These are phyloP conservation scores for Melozone crissalis DNA, from an alignment of 2,113 vertebrate genomes.

Conservation along the genomic window DNA sequence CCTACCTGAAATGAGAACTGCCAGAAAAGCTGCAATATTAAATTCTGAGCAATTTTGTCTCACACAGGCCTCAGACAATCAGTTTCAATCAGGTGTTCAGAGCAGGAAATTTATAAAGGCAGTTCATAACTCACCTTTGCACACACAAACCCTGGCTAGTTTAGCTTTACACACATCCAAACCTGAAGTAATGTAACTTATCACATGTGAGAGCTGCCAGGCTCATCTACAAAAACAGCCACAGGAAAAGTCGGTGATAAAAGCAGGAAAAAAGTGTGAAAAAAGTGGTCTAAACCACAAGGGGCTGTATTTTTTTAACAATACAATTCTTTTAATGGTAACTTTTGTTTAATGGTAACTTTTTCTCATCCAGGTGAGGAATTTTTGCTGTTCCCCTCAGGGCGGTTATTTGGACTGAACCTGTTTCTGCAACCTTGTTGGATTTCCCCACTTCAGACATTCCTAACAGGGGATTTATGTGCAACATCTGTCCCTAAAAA, in stretches of 20 bases:
- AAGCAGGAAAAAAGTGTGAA: not conserved
- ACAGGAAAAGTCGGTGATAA: not conserved
- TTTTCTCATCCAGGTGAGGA: not conserved
- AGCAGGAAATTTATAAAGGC: not conserved
- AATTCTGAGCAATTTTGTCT: not conserved
- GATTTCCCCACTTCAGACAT: not conserved
- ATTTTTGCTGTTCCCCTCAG: not conserved
- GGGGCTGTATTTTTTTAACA: not conserved
- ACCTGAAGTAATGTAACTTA: rapidly evolving
- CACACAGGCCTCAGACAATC: not conserved
- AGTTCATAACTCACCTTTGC: not conserved
- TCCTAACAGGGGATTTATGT: rapidly evolving
- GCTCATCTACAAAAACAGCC: not conserved
- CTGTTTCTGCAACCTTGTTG: rapidly evolving
- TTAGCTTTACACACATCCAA: rapidly evolving
- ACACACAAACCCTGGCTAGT: not conserved
- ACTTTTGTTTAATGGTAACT: rapidly evolving
- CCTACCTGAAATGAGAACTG: not conserved
- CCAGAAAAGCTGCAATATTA: not conserved
- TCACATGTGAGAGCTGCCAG: rapidly evolving
- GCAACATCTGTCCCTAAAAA: no score
- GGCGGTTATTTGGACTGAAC: no score
- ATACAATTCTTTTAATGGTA: not conserved
- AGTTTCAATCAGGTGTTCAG: not conserved
- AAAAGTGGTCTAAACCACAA: not conserved